A percentile compares a stretch with the other conserved stretches of the same genome.
Evolutionary conservation across 2,888 invertebrate genomes (phyloP).

Genomic region (Eulithis testata): DNA sequence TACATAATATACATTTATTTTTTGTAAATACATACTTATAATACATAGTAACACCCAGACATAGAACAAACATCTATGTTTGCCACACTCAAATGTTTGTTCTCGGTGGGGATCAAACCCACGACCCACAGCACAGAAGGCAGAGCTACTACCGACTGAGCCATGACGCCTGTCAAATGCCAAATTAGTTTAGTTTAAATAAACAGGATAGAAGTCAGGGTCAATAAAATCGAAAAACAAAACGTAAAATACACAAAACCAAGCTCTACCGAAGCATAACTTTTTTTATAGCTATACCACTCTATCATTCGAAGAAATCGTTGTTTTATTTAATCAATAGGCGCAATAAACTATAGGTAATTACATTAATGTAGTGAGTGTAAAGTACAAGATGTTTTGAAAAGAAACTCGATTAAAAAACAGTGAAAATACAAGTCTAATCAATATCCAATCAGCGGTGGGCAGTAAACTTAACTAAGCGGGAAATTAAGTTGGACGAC

Average conservation of each 20-base stretch:
- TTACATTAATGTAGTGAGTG: slow-evolving; percentile 79
- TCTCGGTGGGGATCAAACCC: too few species aligned
- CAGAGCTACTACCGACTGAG: too few species aligned
- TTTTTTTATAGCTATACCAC: slow-evolving; percentile 34
- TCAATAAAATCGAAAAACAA: slow-evolving; percentile 2
- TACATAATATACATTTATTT: too few species aligned
- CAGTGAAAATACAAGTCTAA: slow-evolving; percentile 76
- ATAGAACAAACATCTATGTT: too few species aligned
- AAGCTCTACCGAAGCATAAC: slow-evolving; percentile 24
- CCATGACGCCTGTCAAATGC: too few species aligned
- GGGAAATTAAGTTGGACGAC: slow-evolving; percentile 77
- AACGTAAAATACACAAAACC: neutral
- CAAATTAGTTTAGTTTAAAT: too few species aligned
- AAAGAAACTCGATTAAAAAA: slow-evolving; percentile 75
- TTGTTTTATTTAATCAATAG: slow-evolving; percentile 78
- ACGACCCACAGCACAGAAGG: too few species aligned
- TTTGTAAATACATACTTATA: too few species aligned
- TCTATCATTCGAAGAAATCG: slow-evolving; percentile 53
- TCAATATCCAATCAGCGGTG: slow-evolving; percentile 81
- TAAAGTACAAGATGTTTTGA: slow-evolving; percentile 77
- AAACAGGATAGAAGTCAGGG: neutral
- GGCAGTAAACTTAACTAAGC: slow-evolving; percentile 82
- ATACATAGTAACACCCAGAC: too few species aligned
- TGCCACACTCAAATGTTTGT: too few species aligned
- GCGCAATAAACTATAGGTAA: slow-evolving; percentile 73